Evolutionary conservation across 2,888 invertebrate species (phyloP).

Genomic region (Lagria hirta): DNA sequence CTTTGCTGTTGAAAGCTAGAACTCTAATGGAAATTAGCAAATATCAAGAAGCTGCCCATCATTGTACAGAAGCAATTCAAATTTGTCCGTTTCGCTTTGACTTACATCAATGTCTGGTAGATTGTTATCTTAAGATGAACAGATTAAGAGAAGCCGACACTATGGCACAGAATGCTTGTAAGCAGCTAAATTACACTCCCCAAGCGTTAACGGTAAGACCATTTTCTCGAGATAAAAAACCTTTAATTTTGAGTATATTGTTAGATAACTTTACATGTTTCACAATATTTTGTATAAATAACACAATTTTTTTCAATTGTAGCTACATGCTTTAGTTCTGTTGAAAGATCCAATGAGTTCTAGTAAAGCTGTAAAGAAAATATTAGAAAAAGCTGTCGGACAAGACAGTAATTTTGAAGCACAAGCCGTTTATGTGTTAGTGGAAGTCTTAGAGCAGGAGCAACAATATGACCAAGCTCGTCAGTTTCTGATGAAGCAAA

Average conservation of each 20-base stretch:
- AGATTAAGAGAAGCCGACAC: constrained; percentile 72
- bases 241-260: constrained; percentile 12
- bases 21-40: constrained; percentile 67
- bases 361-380: constrained; percentile 63
- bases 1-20: constrained; percentile 71
- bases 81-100: constrained; percentile 65
- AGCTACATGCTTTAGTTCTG: constrained; percentile 76
- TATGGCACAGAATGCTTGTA: constrained; percentile 70
- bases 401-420: constrained; percentile 72
- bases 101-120: constrained; percentile 75
- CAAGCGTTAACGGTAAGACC: constrained; percentile 73
- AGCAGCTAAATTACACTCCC: constrained; percentile 70
- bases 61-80: constrained; percentile 68
- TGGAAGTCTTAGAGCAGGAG: constrained; percentile 69
- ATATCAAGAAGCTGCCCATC: constrained; percentile 64
- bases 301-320: constrained; percentile 39
- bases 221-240: no score
- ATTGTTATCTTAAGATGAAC: constrained; percentile 69
- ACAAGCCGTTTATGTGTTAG: constrained; percentile 68
- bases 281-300: constrained; percentile 3
- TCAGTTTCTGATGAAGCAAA: constrained; percentile 66
- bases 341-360: constrained; percentile 65
- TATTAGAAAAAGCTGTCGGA: constrained; percentile 71
- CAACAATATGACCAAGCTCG: constrained; percentile 68
- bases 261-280: no score